A percentile compares a stretch with the other conserved stretches of the same genome.
These are phyloP conservation scores for Acanthococcus lagerstroemiae DNA, from an alignment of 2,888 invertebrate species.

Conservation along the genomic window DNA sequence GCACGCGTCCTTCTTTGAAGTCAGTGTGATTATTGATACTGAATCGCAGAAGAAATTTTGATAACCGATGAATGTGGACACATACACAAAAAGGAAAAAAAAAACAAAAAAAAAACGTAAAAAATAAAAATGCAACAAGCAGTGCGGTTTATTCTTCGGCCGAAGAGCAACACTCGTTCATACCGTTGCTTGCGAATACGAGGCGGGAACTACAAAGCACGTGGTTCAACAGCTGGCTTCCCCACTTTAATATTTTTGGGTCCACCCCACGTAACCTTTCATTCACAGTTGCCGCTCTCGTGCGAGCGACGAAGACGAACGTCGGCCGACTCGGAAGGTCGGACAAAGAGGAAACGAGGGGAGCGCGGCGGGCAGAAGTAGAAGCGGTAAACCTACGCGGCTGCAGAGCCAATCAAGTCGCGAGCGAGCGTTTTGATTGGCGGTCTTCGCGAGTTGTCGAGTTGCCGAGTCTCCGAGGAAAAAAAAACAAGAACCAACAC, in stretches of 20 bases:
- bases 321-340: background rate
- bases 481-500: background rate
- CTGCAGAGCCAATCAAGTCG: background rate
- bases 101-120: no score
- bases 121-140: no score
- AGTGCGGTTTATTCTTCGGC: no score
- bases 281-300: background rate
- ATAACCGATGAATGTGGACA: no score
- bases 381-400: background rate
- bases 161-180: no score
- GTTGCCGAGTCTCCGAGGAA: conserved; percentile 14
- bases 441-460: conserved; percentile 4
- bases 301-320: background rate
- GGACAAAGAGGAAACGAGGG: background rate
- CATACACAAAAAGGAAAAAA: no score
- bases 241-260: background rate
- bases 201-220: background rate
- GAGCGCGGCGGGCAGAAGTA: background rate
- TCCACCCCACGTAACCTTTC: background rate
- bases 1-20: no score
- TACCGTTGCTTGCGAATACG: no score
- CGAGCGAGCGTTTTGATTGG: background rate
- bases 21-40: background rate
- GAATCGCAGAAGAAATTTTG: conserved; percentile 19
- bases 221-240: background rate